Evolutionary conservation across 2,113 vertebrate genomes (phyloP), one percentile per base, ranked within the genome.

Genomic region (Clupea harengus): DNA sequence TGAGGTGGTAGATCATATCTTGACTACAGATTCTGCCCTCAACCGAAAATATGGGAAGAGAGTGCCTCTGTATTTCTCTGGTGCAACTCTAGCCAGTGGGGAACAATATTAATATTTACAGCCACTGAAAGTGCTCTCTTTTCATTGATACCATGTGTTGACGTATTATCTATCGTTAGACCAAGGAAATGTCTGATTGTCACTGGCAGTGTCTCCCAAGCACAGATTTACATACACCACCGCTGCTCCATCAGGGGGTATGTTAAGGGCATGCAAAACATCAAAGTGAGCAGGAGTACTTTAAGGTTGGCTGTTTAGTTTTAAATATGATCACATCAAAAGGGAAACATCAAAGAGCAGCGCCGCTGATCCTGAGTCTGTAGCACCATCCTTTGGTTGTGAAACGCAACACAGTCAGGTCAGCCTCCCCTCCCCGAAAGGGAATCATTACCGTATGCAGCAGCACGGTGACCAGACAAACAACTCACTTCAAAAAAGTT

Each of bases 271-370:
- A 78, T 78, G 28, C 32, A 78, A 44, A 78, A 78, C 72, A 78
- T 78, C 72, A 78, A 78, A 78, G 72, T 4, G 25, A 78, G 32
- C 72, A 78, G 72, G 72, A 78, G 13, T 78, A 39, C 72, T 39
- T 17, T 32, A 78, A 78, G 72, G 72, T 78, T 78, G 32, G 32
- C 72, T 78, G 72, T 39, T 78, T 78, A 78, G 72, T 17, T 78
- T 39, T 78, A 39, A 78, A 78, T 78, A 78, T 39, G 72, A 78
- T 78, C 72, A 78, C 72, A 78, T 78, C 72, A 78, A 78, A 78
- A 39, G 72, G 10, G 15, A 78, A 17, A 78, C 72, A 39, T 78
- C 72, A 78, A 78, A 78, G 72, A 78, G 72, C 9, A 32, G 32
- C 72, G 15, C 72, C 0, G 72, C 28, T 39, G 72, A 78, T 78